Evolutionary conservation across 2,888 invertebrate genomes (phyloP).

Genomic region (Geotrupes spiniger): DNA sequence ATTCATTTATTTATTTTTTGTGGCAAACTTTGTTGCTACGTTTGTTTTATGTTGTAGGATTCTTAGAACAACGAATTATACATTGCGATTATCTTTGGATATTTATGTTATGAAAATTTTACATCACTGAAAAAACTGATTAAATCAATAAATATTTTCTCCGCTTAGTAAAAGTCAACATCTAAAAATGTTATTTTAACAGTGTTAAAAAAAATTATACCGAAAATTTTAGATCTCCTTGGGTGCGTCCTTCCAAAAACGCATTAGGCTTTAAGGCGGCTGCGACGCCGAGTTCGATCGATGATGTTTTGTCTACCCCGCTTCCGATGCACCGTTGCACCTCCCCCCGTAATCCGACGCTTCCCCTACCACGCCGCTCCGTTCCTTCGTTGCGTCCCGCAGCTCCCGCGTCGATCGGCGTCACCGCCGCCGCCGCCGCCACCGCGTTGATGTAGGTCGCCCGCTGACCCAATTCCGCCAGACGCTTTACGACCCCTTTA

Average conservation of each 20-base stretch:
- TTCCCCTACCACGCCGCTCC: constrained; percentile 21
- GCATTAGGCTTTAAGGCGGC: constrained; percentile 29
- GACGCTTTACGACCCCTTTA: constrained; percentile 38
- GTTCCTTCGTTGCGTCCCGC: constrained; percentile 24
- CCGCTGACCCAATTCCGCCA: constrained; percentile 36
- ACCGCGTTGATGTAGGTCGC: constrained; percentile 32
- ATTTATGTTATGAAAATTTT: no score
- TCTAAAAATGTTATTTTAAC: no score
- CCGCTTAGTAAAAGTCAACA: no score
- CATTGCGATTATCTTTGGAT: no score
- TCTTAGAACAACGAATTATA: no score
- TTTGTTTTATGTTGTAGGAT: no score
- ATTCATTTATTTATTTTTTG: no score
- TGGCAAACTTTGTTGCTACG: no score
- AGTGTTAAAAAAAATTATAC: constrained; percentile 6
- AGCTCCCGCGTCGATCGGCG: constrained; percentile 27
- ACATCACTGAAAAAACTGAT: no score
- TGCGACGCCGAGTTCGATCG: constrained; percentile 30
- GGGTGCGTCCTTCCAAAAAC: constrained; percentile 24
- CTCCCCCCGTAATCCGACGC: constrained; percentile 16
- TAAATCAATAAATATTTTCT: no score
- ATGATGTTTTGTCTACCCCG: constrained; percentile 37
- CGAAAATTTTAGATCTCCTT: constrained; percentile 5
- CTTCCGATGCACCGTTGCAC: constrained; percentile 36
- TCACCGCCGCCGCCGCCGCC: constrained; percentile 31